Percentiles rank a stretch among this genome's conserved stretches.
Evolutionary conservation across 23 tunicate genomes (phyloP).

Genomic region (Halocynthia roretzi): DNA sequence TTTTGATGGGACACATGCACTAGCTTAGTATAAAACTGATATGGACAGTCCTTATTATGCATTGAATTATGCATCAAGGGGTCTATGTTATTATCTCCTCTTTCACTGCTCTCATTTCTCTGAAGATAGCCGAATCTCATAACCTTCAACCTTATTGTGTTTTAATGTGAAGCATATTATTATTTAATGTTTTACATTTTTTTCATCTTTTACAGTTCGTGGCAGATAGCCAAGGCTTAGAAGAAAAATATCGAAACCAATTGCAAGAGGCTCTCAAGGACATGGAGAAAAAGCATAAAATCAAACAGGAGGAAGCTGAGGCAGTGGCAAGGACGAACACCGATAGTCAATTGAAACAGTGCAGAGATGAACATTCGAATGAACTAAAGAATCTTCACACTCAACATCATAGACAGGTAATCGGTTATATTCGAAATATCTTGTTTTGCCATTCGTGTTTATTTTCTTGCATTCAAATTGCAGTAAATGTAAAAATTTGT

Average conservation of each 20-base stretch:
- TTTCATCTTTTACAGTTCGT: not conserved
- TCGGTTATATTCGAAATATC: not conserved
- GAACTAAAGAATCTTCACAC: conserved; percentile 68
- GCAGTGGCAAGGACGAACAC: not conserved
- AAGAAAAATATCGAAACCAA: conserved; percentile 3
- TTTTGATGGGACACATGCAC: too few species aligned
- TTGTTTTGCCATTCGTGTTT: not conserved
- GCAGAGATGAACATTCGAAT: conserved; percentile 59
- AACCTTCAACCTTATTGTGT: too few species aligned
- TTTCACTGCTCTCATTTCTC: too few species aligned
- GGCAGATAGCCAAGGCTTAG: not conserved
- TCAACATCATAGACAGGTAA: conserved; percentile 82
- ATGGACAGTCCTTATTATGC: too few species aligned
- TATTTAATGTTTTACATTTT: too few species aligned
- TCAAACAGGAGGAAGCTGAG: not conserved
- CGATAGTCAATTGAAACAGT: conserved; percentile 11
- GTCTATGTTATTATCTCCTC: too few species aligned
- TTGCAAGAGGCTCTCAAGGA: conserved; percentile 15
- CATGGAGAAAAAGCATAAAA: not conserved
- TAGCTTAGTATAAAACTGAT: too few species aligned
- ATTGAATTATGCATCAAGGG: too few species aligned
- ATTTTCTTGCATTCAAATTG: not conserved
- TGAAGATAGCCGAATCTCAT: too few species aligned
- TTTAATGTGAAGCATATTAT: too few species aligned
- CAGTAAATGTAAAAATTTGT: not conserved